phyloP scores from a whole-genome alignment of 2,888 invertebrate species.

The Cynaeus angustus region DNA sequence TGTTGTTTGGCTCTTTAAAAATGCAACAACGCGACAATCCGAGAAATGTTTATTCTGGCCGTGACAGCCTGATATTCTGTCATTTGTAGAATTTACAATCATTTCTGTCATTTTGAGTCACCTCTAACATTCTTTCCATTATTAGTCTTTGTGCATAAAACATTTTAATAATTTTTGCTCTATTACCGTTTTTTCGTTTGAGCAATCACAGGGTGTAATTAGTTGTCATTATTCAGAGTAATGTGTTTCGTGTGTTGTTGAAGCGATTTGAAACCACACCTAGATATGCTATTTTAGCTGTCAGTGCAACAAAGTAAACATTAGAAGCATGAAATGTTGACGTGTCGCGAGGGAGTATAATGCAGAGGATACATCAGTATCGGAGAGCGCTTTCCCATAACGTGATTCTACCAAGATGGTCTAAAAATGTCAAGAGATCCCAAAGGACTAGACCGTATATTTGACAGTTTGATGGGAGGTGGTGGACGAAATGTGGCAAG shows the following conservation, averaged over 20 bases:
- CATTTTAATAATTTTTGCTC: slow-evolving; percentile 5
- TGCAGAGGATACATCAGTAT: slow-evolving; percentile 43
- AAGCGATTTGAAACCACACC: slow-evolving; percentile 12
- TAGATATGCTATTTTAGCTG: slow-evolving; percentile 13
- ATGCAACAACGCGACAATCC: background rate
- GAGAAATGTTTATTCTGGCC: slow-evolving; percentile 18
- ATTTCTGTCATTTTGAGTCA: slow-evolving; percentile 21
- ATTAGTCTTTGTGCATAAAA: slow-evolving; percentile 3
- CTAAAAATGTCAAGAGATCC: slow-evolving; percentile 34
- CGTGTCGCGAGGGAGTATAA: slow-evolving; percentile 35
- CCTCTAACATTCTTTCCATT: slow-evolving; percentile 6
- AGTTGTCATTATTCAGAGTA: background rate
- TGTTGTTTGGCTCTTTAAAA: background rate
- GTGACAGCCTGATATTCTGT: slow-evolving; percentile 18
- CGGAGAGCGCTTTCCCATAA: slow-evolving; percentile 38
- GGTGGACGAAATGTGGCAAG: background rate
- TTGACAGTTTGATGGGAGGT: slow-evolving; percentile 13
- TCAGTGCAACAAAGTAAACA: slow-evolving; percentile 37
- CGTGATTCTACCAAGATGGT: slow-evolving; percentile 40
- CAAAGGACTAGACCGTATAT: slow-evolving; percentile 5
- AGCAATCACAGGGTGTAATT: background rate
- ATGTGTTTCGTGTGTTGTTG: slow-evolving; percentile 13
- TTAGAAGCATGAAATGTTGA: slow-evolving; percentile 36
- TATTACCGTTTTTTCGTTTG: slow-evolving; percentile 4
- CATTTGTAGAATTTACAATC: slow-evolving; percentile 31